phyloP scores from a whole-genome alignment of 2,888 invertebrate genomes.

The Xanthia togata region DNA sequence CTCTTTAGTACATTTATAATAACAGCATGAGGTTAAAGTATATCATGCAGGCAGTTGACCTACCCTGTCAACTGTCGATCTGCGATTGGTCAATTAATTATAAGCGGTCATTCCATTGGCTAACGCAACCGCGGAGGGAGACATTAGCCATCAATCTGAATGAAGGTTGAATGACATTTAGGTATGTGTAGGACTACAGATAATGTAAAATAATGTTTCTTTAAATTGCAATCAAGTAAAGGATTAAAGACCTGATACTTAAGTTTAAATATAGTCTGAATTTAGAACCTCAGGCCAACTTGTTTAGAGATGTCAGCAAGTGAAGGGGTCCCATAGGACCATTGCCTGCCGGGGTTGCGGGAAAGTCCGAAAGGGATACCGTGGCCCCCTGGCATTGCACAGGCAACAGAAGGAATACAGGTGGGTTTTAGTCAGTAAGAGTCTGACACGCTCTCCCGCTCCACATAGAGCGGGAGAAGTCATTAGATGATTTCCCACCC shows the following conservation, averaged over 20 bases:
- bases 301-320: too few relatives aligned
- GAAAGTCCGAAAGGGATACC: too few relatives aligned
- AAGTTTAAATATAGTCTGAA: background rate
- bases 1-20: constrained; percentile 32
- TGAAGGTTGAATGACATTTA: constrained; percentile 57
- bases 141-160: constrained; percentile 50
- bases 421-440: too few relatives aligned
- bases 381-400: too few relatives aligned
- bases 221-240: background rate
- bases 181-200: constrained; percentile 3
- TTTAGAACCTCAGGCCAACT: background rate
- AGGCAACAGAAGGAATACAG: too few relatives aligned
- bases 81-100: constrained; percentile 62
- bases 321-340: too few relatives aligned
- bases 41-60: constrained; percentile 50
- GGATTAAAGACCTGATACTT: background rate
- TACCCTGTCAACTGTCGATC: constrained; percentile 56
- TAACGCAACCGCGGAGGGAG: constrained; percentile 35
- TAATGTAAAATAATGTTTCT: constrained; percentile 10
- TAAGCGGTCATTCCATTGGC: constrained; percentile 59
- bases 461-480: too few relatives aligned
- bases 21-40: constrained; percentile 44
- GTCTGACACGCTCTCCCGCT: too few relatives aligned
- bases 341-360: too few relatives aligned
- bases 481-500: too few relatives aligned